Base-by-base conservation (phyloP, 92 coral and sea anemone genomes). In the Parazoanthus swiftii region DNA sequence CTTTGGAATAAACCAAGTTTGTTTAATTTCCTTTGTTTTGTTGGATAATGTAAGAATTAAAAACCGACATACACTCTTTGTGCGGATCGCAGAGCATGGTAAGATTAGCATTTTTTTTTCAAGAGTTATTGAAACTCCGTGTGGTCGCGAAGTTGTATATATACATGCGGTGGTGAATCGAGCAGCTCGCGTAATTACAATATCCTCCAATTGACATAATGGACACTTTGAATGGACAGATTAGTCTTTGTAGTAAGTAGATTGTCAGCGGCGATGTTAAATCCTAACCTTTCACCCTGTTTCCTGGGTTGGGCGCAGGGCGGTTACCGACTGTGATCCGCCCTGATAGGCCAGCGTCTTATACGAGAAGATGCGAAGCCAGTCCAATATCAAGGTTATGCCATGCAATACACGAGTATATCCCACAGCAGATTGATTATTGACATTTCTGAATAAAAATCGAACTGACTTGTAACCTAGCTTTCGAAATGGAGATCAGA, bases 251-350 rank as follows among this genome's bases (percentile, higher is more conserved):
- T 71, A 35, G 79, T 51, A 44, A 73, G 79, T 84, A 29, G 66
- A 84, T 46, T 84, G 87, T 84, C 87, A 84, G 74, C 87, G 77
- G 87, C 54, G 42, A 18, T 84, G 78, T 84, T 72, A 84, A 71
- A 59, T 84, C 26, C 16, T 46, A 8, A 84, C 79, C 87, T 84
- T 84, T 72, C 43, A 84, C 79, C 87, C 29, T 16, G 43, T 37
- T 84, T 84, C 87, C 87, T 84, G 87, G 87, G 87, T 18, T 43
- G 87, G 78, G 77, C 87, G n/a, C 46, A 71, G 87, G 87, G 87
- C 51, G 87, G 59, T 72, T 71, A 70, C 79, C 79, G 59, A 77
- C 43, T 51, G 23, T 46, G 29, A 84, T 71, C 87, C 79, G 79
- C 68, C 75, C 79, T 46, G 20, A 43, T 36, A 21, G 77, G 39